A percentile compares a stretch with the other conserved stretches of the same genome.
Conservation (phyloP, 1,140 invertebrate genomes). For the Uloborus diversus region DNA sequence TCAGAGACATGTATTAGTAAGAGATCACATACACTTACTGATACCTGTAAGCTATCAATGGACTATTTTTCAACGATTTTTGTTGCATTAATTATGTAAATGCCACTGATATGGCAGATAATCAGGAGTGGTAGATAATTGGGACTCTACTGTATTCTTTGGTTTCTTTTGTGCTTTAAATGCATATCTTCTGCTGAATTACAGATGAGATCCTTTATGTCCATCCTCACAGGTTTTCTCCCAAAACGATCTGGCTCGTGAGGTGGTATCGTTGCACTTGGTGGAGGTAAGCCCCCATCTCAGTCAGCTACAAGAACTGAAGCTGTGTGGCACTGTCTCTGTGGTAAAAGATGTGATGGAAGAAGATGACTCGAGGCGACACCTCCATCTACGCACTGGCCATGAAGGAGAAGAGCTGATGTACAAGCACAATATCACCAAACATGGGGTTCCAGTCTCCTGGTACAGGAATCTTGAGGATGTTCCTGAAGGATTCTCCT, state of each 20-base stretch:
- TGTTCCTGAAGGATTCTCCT: conserved; percentile 79
- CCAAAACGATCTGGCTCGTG: conserved; percentile 57
- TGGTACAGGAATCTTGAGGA: conserved; percentile 88
- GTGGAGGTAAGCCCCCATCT: conserved; percentile 89
- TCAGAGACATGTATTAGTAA: too few species aligned
- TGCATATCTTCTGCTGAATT: too few species aligned
- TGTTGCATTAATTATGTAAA: too few species aligned
- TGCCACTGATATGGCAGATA: too few species aligned
- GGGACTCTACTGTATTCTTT: too few species aligned
- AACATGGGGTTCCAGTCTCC: conserved; percentile 77
- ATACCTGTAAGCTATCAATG: too few species aligned
- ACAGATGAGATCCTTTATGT: too few species aligned
- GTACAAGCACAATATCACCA: conserved; percentile 61
- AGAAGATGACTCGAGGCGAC: conserved; percentile 46
- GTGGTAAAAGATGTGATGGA: conserved; percentile 58
- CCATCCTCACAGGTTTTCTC: conserved; percentile 55
- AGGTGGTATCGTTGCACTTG: conserved; percentile 79
- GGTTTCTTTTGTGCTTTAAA: too few species aligned
- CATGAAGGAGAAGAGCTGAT: conserved; percentile 46
- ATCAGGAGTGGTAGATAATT: too few species aligned
- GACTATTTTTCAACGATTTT: too few species aligned
- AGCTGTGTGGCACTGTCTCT: conserved; percentile 73
- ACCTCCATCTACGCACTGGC: conserved; percentile 47
- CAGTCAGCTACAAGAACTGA: conserved; percentile 79
- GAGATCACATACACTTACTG: too few species aligned